Conservation (phyloP, 2,113 vertebrate genomes). For the Ondatra zibethicus region DNA sequence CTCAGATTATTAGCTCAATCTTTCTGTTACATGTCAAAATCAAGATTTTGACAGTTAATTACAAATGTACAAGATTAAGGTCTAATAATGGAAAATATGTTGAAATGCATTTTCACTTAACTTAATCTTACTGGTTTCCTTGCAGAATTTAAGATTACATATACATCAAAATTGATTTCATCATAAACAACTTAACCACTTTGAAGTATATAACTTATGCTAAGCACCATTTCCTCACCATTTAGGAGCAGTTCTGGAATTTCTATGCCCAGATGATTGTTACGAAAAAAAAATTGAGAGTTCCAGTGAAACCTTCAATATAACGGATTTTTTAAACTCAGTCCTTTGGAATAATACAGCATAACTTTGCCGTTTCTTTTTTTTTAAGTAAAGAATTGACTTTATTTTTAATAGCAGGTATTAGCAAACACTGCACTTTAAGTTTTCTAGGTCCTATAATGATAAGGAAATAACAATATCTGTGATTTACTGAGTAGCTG, state of each 20-base stretch:
- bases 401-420: background rate
- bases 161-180: slow-evolving; percentile 6
- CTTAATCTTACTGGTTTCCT: background rate
- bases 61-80: background rate
- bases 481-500: slow-evolving; percentile 6
- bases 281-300: background rate
- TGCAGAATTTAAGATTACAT: slow-evolving; percentile 30
- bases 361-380: background rate
- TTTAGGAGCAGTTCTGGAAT: background rate
- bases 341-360: background rate
- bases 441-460: background rate
- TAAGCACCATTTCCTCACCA: background rate
- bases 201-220: background rate
- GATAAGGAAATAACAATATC: background rate
- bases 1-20: background rate
- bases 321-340: background rate
- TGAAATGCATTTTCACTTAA: slow-evolving; percentile 22
- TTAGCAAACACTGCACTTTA: background rate
- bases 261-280: background rate
- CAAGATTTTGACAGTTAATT: background rate
- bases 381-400: background rate
- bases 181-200: background rate
- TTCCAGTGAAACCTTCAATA: background rate
- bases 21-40: background rate
- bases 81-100: background rate